A percentile compares a stretch with the other conserved stretches of the same genome.
Evolutionary conservation across 2,797 vertebrate genomes (phyloP).

Genomic region (Sebastolobus altivelis): DNA sequence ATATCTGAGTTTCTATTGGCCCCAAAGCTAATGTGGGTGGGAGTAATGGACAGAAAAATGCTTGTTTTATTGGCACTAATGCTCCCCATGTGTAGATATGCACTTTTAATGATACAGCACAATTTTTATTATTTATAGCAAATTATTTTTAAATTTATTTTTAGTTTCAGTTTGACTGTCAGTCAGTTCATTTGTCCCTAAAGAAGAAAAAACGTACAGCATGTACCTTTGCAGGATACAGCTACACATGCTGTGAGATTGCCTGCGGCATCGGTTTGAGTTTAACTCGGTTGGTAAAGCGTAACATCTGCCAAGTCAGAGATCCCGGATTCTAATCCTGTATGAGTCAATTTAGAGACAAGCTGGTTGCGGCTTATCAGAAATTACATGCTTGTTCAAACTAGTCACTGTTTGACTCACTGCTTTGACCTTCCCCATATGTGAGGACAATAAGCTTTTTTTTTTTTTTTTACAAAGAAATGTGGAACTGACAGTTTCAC

Average conservation of each 20-base stretch:
- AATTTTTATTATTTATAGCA: too few species aligned
- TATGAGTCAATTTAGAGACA: constrained; percentile 37
- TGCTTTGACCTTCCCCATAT: constrained; percentile 24
- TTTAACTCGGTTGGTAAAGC: constrained; percentile 6
- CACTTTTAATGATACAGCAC: too few species aligned
- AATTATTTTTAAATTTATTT: too few species aligned
- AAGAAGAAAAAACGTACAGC: not conserved
- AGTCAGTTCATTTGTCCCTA: not conserved
- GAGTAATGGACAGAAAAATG: too few species aligned
- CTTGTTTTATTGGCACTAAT: too few species aligned
- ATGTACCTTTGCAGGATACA: not conserved
- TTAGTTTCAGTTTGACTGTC: not conserved
- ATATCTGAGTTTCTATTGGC: too few species aligned
- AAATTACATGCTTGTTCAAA: constrained; percentile 41
- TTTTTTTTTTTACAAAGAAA: constrained; percentile 14
- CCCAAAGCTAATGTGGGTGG: too few species aligned
- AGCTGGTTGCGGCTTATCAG: constrained; percentile 33
- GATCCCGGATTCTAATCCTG: constrained; percentile 31
- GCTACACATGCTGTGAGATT: not conserved
- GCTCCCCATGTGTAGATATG: too few species aligned
- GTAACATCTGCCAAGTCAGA: constrained; percentile 11
- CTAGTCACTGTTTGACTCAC: constrained; percentile 32
- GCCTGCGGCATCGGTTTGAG: not conserved
- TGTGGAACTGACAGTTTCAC: constrained; percentile 37
- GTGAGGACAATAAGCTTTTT: not conserved